phyloP scores from a whole-genome alignment of 2,113 vertebrate genomes.

The Zosterops lateralis region DNA sequence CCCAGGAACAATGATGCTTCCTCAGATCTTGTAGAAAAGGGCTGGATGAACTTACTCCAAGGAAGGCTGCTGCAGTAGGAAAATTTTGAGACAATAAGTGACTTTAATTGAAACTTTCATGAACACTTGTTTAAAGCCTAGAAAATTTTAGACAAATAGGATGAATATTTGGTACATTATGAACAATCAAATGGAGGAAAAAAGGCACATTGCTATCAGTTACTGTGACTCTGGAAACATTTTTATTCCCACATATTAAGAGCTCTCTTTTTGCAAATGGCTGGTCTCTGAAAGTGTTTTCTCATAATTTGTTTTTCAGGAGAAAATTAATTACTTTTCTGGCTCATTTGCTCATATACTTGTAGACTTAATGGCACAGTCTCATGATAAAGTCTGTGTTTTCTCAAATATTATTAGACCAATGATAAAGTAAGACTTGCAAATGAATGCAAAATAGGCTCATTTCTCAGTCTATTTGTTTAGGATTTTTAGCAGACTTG shows the following conservation, averaged over 20 bases:
- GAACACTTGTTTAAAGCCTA: background rate
- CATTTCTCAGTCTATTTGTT: constrained; percentile 11
- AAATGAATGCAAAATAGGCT: constrained; percentile 25
- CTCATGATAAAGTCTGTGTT: constrained; percentile 5
- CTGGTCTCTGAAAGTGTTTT: background rate
- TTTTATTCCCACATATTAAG: background rate
- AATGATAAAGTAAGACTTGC: constrained; percentile 4
- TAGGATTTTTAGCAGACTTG: background rate
- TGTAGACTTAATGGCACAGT: background rate
- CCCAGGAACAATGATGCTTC: background rate
- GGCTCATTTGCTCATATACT: background rate
- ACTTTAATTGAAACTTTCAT: background rate
- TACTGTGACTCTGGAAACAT: background rate
- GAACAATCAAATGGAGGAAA: background rate
- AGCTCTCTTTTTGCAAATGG: background rate
- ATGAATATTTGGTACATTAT: background rate
- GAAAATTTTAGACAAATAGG: background rate
- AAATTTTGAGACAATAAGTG: background rate
- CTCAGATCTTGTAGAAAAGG: background rate
- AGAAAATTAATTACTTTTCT: constrained; percentile 46
- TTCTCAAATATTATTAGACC: constrained; percentile 12
- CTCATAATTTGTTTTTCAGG: constrained; percentile 3
- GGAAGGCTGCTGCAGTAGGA: background rate
- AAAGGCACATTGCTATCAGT: background rate
- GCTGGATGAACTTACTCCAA: background rate